A percentile compares a stretch with the other conserved stretches of the same genome.
Evolutionary conservation across 2,113 vertebrate species (phyloP).

Genomic region (Oryzias curvinotus): DNA sequence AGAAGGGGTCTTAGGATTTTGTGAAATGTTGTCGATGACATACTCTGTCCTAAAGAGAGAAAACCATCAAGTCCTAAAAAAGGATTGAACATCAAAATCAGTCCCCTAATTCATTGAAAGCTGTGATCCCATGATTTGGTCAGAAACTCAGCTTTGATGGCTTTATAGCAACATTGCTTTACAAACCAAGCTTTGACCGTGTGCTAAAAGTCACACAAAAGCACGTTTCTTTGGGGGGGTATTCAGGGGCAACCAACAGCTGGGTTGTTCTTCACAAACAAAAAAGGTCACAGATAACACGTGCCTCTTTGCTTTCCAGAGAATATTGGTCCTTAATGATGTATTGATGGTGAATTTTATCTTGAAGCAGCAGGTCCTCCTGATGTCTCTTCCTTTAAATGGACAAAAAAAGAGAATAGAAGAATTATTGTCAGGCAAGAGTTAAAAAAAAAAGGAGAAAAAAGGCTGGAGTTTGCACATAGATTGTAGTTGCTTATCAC

Average conservation of each 20-base stretch:
- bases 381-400: constrained; percentile 56
- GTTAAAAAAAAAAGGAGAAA: neutral
- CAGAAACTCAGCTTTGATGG: neutral
- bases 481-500: neutral
- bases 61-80: constrained; percentile 2
- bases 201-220: constrained; percentile 65
- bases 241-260: too few relatives aligned
- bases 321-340: constrained; percentile 32
- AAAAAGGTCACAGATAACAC: constrained; percentile 18
- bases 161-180: neutral
- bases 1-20: constrained; percentile 94
- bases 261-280: too few relatives aligned
- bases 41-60: constrained; percentile 86
- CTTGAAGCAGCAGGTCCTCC: constrained; percentile 52
- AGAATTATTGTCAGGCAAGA: constrained; percentile 15
- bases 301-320: constrained; percentile 15
- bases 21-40: constrained; percentile 91
- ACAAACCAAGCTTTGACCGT: constrained; percentile 73
- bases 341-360: constrained; percentile 42
- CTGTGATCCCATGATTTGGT: neutral
- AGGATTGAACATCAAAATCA: neutral
- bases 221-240: constrained; percentile 20
- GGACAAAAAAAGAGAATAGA: constrained; percentile 15
- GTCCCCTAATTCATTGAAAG: neutral
- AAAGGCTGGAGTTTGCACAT: neutral